Evolutionary conservation across 2,888 invertebrate genomes (phyloP).

Genomic region (Dorcus parallelipipedus): DNA sequence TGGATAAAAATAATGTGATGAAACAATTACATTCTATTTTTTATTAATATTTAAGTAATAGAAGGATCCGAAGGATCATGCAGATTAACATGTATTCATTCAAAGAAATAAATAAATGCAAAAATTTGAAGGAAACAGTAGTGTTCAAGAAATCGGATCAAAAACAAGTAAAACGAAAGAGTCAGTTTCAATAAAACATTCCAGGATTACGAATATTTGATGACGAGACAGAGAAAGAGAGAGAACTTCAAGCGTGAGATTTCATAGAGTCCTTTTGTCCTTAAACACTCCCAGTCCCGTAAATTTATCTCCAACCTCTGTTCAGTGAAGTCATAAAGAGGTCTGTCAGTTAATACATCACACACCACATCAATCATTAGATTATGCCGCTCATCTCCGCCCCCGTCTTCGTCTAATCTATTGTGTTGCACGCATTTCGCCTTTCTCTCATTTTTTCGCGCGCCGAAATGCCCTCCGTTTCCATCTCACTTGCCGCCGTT

Average conservation of each 20-base stretch:
- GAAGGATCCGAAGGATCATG: too few relatives aligned
- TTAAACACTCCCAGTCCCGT: constrained; percentile 11
- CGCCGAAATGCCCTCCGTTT: neutral
- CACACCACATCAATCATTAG: constrained; percentile 32
- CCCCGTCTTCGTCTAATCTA: constrained; percentile 11
- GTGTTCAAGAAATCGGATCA: too few relatives aligned
- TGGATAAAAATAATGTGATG: too few relatives aligned
- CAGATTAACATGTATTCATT: too few relatives aligned
- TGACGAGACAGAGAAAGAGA: too few relatives aligned
- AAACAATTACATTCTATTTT: too few relatives aligned
- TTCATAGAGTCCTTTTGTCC: constrained; percentile 7
- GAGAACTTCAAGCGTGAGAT: neutral
- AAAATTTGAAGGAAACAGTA: too few relatives aligned
- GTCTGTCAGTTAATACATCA: constrained; percentile 28
- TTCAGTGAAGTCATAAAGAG: constrained; percentile 25
- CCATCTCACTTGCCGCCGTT: constrained; percentile 1
- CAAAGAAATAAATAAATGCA: too few relatives aligned
- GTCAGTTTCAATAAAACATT: too few relatives aligned
- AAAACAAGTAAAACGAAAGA: too few relatives aligned
- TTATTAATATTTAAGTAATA: too few relatives aligned
- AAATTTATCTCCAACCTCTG: constrained; percentile 13
- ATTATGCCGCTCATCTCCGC: constrained; percentile 26
- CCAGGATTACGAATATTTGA: too few relatives aligned
- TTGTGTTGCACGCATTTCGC: neutral
- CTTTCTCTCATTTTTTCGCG: neutral